These are phyloP conservation scores for Cancer borealis DNA, from an alignment of 2,888 invertebrate species.

Conservation along the genomic window DNA sequence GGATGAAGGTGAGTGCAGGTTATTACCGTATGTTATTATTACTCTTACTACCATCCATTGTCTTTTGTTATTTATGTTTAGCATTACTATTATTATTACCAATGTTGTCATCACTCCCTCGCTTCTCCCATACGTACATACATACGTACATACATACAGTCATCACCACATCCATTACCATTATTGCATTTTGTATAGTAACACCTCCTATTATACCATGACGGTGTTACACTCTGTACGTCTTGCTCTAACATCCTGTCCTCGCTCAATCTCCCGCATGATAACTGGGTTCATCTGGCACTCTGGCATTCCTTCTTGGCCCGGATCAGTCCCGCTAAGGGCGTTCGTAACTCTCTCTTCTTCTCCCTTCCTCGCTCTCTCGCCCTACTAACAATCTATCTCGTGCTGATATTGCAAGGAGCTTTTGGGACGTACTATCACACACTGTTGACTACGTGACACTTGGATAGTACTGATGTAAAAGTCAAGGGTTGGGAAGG, in stretches of 20 bases:
- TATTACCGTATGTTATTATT: background rate
- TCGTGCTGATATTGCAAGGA: background rate
- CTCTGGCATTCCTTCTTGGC: slow-evolving; percentile 12
- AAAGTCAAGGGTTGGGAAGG: background rate
- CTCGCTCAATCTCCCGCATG: background rate
- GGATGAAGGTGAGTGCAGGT: background rate
- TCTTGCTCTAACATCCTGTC: background rate
- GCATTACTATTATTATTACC: background rate
- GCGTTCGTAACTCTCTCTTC: slow-evolving; percentile 14
- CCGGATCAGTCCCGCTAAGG: background rate
- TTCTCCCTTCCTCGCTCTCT: slow-evolving; percentile 22
- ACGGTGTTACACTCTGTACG: background rate
- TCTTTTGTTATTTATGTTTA: background rate
- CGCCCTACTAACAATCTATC: background rate
- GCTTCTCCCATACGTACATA: slow-evolving; percentile 29
- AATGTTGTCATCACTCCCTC: background rate
- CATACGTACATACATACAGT: background rate
- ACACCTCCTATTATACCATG: background rate
- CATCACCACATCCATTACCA: slow-evolving; percentile 9
- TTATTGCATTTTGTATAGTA: background rate
- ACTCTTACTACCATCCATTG: background rate
- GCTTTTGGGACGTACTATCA: background rate
- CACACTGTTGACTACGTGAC: background rate
- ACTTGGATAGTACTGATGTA: background rate
- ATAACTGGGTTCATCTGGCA: background rate